Conservation (phyloP, 2,113 vertebrate genomes). For the Emydocephalus ijimae region DNA sequence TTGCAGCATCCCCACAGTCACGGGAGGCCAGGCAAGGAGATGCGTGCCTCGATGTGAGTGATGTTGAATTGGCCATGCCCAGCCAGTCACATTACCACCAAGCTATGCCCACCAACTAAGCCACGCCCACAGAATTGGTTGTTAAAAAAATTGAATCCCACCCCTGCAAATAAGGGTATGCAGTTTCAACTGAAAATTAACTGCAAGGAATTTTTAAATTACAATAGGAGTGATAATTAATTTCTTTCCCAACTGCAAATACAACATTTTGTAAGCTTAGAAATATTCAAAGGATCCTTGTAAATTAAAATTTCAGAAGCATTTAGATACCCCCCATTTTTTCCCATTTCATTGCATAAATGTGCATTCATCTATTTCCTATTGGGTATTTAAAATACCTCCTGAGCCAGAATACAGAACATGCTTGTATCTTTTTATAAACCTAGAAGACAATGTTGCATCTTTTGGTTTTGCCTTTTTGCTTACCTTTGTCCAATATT, state of each 20-base stretch:
- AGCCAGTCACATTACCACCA: no score
- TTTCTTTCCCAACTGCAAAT: neutral
- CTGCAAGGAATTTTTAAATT: neutral
- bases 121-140: no score
- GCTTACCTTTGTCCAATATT: neutral
- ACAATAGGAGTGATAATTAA: neutral
- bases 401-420: neutral
- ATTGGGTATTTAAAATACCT: neutral
- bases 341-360: neutral
- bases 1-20: no score
- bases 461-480: neutral
- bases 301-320: neutral
- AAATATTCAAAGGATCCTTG: neutral
- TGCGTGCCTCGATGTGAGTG: no score
- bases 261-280: neutral
- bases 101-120: no score
- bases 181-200: neutral
- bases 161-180: neutral
- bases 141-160: no score
- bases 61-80: no score
- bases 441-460: neutral
- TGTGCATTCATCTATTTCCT: neutral
- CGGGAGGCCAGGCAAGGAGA: no score
- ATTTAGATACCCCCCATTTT: neutral
- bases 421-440: neutral